A percentile compares a stretch with the other conserved stretches of the same genome.
phyloP scores from a whole-genome alignment of 2,113 vertebrate genomes.

The Heliornis fulica region DNA sequence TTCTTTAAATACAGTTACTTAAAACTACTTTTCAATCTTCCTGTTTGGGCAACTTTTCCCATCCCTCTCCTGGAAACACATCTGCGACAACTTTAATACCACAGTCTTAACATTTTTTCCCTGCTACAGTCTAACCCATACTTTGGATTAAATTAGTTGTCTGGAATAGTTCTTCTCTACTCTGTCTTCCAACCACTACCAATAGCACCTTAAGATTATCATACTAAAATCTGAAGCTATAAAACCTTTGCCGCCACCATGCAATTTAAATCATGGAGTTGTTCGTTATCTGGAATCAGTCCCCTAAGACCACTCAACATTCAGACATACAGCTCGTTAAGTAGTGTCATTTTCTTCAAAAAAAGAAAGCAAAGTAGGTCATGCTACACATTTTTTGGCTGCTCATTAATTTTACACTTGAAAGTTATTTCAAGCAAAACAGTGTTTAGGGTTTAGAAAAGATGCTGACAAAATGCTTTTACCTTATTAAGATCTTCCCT shows the following conservation, averaged over 20 bases:
- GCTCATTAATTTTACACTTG: background rate
- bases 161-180: background rate
- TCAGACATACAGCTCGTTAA: background rate
- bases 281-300: background rate
- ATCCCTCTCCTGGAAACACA: background rate
- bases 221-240: background rate
- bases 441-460: constrained; percentile 3
- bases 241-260: background rate
- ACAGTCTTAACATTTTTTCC: background rate
- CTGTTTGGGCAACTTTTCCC: background rate
- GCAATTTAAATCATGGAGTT: background rate
- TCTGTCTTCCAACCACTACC: background rate
- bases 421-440: background rate
- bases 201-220: background rate
- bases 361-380: constrained; percentile 6
- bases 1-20: background rate
- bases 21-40: background rate
- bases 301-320: background rate
- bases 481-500: constrained; percentile 94
- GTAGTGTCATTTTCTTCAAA: background rate
- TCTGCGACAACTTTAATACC: background rate
- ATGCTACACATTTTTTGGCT: background rate
- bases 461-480: constrained; percentile 19
- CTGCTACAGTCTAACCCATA: background rate
- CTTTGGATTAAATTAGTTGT: background rate